phyloP scores from a whole-genome alignment of 2,113 vertebrate species.

The Chroicocephalus ridibundus region DNA sequence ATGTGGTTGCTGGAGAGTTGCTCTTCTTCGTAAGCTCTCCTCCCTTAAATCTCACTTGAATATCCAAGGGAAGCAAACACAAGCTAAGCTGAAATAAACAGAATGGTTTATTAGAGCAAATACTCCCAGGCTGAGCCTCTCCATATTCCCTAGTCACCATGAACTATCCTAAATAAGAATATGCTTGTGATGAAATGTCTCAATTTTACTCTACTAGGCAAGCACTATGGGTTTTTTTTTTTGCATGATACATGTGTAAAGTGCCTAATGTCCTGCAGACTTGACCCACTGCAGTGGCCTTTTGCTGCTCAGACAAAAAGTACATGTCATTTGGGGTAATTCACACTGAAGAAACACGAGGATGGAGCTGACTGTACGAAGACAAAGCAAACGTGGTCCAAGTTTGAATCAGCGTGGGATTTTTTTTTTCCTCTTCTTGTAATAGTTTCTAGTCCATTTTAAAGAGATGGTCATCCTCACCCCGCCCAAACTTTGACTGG shows the following conservation, averaged over 20 bases:
- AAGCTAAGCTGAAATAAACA: constrained; percentile 4
- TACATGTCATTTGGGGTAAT: background rate
- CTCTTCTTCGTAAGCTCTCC: background rate
- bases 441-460: background rate
- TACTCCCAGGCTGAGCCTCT: background rate
- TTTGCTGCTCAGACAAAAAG: background rate
- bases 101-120: constrained; percentile 17
- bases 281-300: background rate
- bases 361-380: background rate
- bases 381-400: background rate
- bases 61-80: background rate
- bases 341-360: background rate
- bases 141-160: background rate
- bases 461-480: background rate
- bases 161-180: background rate
- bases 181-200: background rate
- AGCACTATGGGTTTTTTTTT: background rate
- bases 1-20: background rate
- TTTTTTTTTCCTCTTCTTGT: background rate
- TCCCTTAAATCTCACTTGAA: background rate
- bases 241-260: background rate
- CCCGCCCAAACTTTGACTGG: background rate
- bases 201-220: background rate
- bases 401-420: background rate
- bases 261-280: background rate